Evolutionary conservation across 1,140 invertebrate genomes (phyloP), one percentile per base, ranked within the genome.

Genomic region (Aphelenchoides besseyi): DNA sequence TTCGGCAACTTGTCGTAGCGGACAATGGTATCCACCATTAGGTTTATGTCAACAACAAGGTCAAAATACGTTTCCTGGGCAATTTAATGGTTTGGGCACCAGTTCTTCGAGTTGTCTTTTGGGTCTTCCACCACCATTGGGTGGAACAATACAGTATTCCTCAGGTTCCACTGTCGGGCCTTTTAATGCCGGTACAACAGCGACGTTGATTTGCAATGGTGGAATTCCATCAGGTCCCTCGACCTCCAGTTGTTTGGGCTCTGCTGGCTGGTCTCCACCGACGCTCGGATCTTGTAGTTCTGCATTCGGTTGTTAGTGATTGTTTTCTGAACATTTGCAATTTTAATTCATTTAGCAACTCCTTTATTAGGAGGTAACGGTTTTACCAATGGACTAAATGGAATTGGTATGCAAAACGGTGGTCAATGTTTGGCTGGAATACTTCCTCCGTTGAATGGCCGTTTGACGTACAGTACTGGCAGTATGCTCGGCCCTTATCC

Each of bases 11-110:
- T 70, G 69, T 35, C n/a, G 64, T 1, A 30, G 18, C 5, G 69
- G 69, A 36, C 18, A 69, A 33, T 70, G 69, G 67, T 68, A 64
- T 66, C 63, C 63, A 2, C 63, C 16, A 33, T 33, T 35, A 18
- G 63, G 63, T 29, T 18, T 29, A 2, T 66, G 63, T 30, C 12
- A 0, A 16, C 12, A 23, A 12, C 16, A 35, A n/a, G n/a, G n/a
- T n/a, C n/a, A 66, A 66, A 26, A 33, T 12, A 8, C 28, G 12
- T 29, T 37, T 66, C 16, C n/a, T 26, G 32, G 36, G 36, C 36
- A 16, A 36, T 18, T 53, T n/a, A 53, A 66, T 28, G 63, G 63
- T 23, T 66, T 53, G 32, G 63, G 63, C n/a, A 66, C 48, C 1
- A 53, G 32, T 1, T 26, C 36, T 18, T 66, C 63, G 32, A 29